Evolutionary conservation across 2,797 vertebrate genomes (phyloP).

Genomic region (Danio jaintianensis): DNA sequence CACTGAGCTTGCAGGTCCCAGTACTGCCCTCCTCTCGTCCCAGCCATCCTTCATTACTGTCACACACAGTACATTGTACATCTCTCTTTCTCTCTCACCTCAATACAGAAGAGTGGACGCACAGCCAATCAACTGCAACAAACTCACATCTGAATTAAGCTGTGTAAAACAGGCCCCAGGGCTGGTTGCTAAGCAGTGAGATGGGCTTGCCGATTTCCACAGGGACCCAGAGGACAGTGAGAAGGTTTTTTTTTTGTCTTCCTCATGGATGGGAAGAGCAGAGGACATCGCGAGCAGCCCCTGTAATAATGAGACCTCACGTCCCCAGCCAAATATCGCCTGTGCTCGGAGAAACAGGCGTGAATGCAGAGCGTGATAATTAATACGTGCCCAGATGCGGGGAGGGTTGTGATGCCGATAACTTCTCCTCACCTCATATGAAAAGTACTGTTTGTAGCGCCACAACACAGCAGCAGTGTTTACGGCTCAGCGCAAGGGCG

Average conservation of each 20-base stretch:
- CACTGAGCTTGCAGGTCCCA: conserved; percentile 43
- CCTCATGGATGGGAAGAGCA: conserved; percentile 49
- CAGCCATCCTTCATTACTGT: conserved; percentile 78
- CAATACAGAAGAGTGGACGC: conserved; percentile 55
- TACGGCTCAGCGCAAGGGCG: conserved; percentile 44
- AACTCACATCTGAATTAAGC: conserved; percentile 84
- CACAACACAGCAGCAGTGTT: conserved; percentile 49
- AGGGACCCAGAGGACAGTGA: conserved; percentile 65
- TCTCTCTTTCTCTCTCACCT: conserved; percentile 33
- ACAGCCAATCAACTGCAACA: conserved; percentile 77
- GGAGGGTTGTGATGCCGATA: conserved; percentile 64
- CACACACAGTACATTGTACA: conserved; percentile 70
- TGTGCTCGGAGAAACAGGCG: conserved; percentile 69
- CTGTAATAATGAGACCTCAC: conserved; percentile 77
- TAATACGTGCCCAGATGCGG: conserved; percentile 66
- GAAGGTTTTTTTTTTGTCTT: conserved; percentile 49
- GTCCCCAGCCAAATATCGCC: conserved; percentile 63
- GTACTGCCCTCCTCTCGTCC: conserved; percentile 56
- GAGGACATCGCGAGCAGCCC: conserved; percentile 60
- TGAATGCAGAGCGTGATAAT: conserved; percentile 73
- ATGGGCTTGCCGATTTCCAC: conserved; percentile 73
- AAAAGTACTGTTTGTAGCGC: conserved; percentile 54
- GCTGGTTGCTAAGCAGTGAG: conserved; percentile 86
- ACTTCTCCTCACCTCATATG: conserved; percentile 69
- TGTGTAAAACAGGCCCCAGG: conserved; percentile 84